Conservation (phyloP, 2,113 vertebrate genomes). For the Illadopsis cleaveri region DNA sequence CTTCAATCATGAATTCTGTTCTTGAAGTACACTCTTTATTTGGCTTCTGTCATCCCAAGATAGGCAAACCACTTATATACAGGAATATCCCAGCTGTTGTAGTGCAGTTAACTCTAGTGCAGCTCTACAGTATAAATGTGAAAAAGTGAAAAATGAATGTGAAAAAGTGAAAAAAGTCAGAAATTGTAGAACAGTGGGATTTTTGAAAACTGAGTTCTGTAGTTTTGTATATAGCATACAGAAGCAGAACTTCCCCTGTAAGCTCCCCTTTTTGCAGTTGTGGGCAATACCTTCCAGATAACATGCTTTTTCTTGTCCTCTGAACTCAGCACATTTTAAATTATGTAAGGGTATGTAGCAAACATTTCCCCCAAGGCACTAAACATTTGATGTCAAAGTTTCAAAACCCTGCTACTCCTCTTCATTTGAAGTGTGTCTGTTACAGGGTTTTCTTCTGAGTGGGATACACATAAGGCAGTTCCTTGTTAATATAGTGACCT, state of each 20-base stretch:
- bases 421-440: neutral
- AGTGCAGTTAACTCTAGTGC: neutral
- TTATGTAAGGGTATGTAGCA: neutral
- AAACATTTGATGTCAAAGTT: neutral
- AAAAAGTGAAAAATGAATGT: too few relatives aligned
- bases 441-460: neutral
- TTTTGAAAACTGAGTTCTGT: neutral
- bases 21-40: neutral
- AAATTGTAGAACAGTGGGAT: neutral
- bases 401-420: neutral
- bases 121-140: neutral
- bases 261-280: neutral
- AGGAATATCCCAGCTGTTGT: neutral
- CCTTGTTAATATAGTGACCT: neutral
- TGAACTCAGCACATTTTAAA: neutral
- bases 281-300: neutral
- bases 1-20: neutral
- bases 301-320: neutral
- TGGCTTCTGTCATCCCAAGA: neutral
- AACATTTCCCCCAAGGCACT: neutral
- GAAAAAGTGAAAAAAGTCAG: neutral
- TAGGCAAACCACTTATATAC: neutral
- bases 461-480: neutral
- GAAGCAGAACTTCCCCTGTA: neutral
- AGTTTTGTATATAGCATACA: neutral